These are phyloP conservation scores for Copidosoma aretas DNA, from an alignment of 2,888 invertebrate genomes.

Conservation along the genomic window DNA sequence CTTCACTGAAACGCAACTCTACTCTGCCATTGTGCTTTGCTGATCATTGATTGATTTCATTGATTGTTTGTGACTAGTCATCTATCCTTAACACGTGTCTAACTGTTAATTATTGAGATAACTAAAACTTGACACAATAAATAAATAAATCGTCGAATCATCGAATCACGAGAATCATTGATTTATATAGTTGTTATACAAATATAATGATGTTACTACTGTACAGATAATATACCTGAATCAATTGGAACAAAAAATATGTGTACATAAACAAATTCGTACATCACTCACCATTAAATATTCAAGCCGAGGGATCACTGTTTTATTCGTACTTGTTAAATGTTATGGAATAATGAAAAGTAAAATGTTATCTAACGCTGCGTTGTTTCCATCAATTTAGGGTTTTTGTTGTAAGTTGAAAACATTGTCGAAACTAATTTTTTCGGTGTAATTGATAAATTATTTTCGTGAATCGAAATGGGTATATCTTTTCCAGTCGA, in stretches of 20 bases:
- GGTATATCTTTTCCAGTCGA: no score
- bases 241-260: constrained; percentile 21
- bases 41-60: constrained; percentile 7
- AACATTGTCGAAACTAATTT: no score
- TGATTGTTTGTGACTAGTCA: background rate
- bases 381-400: background rate
- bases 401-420: no score
- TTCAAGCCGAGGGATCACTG: constrained; percentile 5
- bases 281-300: no score
- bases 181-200: constrained; percentile 7
- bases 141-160: constrained; percentile 15
- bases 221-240: constrained; percentile 23
- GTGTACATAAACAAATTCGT: constrained; percentile 16
- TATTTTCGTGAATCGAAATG: no score
- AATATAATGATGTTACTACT: constrained; percentile 22
- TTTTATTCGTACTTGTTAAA: constrained; percentile 18
- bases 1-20: background rate
- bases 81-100: constrained; percentile 12
- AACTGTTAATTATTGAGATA: constrained; percentile 26
- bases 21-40: constrained; percentile 10
- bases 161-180: constrained; percentile 21
- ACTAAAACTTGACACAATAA: constrained; percentile 4
- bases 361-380: background rate
- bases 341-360: constrained; percentile 18
- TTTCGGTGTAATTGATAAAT: no score